Evolutionary conservation across 2,113 vertebrate species (phyloP), one percentile per base, ranked within the genome.

Genomic region (Tauraco erythrolophus): DNA sequence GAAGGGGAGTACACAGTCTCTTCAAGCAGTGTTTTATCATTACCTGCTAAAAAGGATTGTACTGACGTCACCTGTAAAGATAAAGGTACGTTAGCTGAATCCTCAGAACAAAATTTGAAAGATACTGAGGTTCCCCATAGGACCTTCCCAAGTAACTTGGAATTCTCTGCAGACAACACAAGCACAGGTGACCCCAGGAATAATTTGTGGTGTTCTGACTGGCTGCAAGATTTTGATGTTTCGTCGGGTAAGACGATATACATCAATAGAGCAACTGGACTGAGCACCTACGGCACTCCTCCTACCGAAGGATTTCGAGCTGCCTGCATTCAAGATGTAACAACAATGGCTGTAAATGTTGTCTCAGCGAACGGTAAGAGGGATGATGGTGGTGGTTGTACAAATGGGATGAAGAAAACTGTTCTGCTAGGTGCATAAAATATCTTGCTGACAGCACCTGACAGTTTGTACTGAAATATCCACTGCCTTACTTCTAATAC

Each of bases 201-300:
- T 33, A 95, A 95, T 78, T 35, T 3, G 0, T 19, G 33, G 23
- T 58, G 84, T 74, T 97, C 94, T 56, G 95, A 98, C 76, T 99
- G 99, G 99, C 84, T 99, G 56, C 98, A 98, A 79, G 98, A 98
- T 95, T 99, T 99, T 68, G 99, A 99, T 70, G 62, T 94, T 45
- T 97, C 96, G 0, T 94, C 97, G 39, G 99, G 99, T 80, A 99
- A 90, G 97, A 98, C 89, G 3, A 98, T 99, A 69, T 99, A 99
- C 46, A 94, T 99, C 94, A 99, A 99, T 97, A 99, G 81, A 96
- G 84, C 97, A 61, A 99, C 99, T 1, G 99, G 99, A 43, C 98
- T 99, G 48, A 99, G 99, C 97, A 98, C 97, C 65, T 99, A 99
- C 2, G 37, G 89, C 30, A 95, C 97, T 60, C 99, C 99, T 16